Evolutionary conservation across 2,888 invertebrate species (phyloP).

Genomic region (Limnephilus auricula): DNA sequence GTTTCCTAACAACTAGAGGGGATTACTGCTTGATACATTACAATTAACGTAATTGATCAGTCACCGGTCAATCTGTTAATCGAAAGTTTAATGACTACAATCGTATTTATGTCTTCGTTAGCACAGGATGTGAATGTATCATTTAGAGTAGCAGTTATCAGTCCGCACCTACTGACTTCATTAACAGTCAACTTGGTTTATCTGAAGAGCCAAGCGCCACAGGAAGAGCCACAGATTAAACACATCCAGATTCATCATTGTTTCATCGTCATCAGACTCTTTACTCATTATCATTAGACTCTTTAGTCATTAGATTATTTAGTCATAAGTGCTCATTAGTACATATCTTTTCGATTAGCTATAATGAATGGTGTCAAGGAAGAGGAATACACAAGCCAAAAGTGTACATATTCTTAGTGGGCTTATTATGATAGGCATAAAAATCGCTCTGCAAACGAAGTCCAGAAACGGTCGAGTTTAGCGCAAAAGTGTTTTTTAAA

Average conservation of each 20-base stretch:
- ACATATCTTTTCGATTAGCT: neutral
- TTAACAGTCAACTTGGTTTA: neutral
- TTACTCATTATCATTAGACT: neutral
- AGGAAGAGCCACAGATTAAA: neutral
- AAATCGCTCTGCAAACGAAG: no score
- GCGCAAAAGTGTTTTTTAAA: no score
- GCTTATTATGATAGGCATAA: no score
- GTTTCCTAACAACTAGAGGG: neutral
- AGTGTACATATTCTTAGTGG: no score
- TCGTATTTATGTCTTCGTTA: neutral
- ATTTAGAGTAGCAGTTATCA: neutral
- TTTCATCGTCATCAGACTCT: neutral
- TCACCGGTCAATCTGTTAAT: neutral
- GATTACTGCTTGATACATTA: neutral
- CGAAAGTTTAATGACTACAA: neutral
- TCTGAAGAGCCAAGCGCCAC: neutral
- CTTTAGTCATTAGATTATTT: neutral
- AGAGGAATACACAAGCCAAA: no score
- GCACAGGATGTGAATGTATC: neutral
- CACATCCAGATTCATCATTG: neutral
- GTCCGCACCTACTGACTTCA: neutral
- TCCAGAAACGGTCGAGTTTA: no score
- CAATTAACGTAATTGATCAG: neutral
- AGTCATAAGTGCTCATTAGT: neutral
- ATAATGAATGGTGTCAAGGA: neutral